These are phyloP conservation scores for Pelobates cultripes DNA, from an alignment of 2,797 vertebrate genomes.

Conservation along the genomic window DNA sequence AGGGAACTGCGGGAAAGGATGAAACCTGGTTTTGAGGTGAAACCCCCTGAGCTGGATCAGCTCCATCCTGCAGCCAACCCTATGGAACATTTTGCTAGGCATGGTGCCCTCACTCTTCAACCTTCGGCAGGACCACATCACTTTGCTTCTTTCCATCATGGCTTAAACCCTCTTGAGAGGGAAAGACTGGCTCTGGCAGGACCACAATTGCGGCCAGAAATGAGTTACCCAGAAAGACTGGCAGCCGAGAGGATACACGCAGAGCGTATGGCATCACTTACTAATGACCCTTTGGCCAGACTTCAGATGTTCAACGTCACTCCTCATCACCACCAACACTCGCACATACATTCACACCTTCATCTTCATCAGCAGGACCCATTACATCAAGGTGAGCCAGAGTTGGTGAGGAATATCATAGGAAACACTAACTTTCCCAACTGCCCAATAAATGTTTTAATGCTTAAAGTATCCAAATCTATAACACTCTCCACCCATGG, in stretches of 20 bases:
- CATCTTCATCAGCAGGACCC: slow-evolving; percentile 99
- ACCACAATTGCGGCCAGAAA: slow-evolving; percentile 92
- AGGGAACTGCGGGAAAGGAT: slow-evolving; percentile 93
- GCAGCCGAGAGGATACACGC: slow-evolving; percentile 95
- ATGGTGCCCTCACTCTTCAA: slow-evolving; percentile 91
- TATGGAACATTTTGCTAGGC: slow-evolving; percentile 98
- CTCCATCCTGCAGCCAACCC: slow-evolving; percentile 95
- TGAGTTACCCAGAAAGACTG: slow-evolving; percentile 95
- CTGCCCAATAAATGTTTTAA: no score
- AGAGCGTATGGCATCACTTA: slow-evolving; percentile 93
- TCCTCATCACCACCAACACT: slow-evolving; percentile 98
- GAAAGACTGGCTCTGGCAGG: slow-evolving; percentile 93
- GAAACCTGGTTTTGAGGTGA: slow-evolving; percentile 98
- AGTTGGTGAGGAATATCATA: no score
- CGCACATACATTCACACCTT: slow-evolving; percentile 97
- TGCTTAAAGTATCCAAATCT: no score
- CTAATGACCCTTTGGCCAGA: slow-evolving; percentile 94
- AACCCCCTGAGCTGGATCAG: slow-evolving; percentile 93
- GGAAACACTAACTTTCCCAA: no score
- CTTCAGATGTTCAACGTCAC: slow-evolving; percentile 99
- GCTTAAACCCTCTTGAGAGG: slow-evolving; percentile 91
- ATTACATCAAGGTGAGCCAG: slow-evolving; percentile 91
- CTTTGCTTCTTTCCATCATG: slow-evolving; percentile 93
- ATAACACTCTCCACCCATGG: no score
- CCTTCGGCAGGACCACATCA: slow-evolving; percentile 90